phyloP scores from a whole-genome alignment of 2,113 vertebrate species.

The human region DNA sequence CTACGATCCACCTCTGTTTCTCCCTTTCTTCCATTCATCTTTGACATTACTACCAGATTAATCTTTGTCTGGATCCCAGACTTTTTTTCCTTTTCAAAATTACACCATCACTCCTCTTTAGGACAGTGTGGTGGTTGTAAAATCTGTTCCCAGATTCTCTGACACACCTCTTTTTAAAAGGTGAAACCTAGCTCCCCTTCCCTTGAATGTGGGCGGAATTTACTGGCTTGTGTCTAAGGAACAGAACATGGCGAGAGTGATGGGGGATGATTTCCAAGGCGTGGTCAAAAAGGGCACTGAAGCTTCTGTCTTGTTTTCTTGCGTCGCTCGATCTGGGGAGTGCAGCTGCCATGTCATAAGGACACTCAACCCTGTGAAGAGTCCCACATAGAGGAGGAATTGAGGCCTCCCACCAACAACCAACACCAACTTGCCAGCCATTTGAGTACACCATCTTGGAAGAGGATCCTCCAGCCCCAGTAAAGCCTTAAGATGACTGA shows the following conservation, averaged over 20 bases:
- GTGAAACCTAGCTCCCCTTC: not conserved
- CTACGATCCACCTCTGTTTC: not conserved
- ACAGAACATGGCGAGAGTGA: accelerated
- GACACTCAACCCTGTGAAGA: not conserved
- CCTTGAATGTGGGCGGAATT: not conserved
- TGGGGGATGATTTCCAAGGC: not conserved
- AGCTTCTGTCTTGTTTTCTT: not conserved
- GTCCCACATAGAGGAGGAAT: not conserved
- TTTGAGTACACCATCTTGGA: not conserved
- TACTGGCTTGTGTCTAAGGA: not conserved
- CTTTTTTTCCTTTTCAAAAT: not conserved
- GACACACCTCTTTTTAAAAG: not conserved
- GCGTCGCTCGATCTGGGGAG: not conserved
- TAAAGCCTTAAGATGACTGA: not conserved
- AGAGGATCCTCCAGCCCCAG: not conserved
- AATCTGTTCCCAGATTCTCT: not conserved
- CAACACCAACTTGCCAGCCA: not conserved
- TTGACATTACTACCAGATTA: not conserved
- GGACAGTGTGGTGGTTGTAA: not conserved
- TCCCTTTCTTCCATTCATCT: not conserved
- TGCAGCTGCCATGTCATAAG: not conserved
- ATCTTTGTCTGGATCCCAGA: not conserved
- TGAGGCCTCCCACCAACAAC: not conserved
- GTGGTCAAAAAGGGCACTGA: not conserved
- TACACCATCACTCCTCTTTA: not conserved